Conservation (phyloP, 2,797 vertebrate genomes). For the Argya squamiceps region DNA sequence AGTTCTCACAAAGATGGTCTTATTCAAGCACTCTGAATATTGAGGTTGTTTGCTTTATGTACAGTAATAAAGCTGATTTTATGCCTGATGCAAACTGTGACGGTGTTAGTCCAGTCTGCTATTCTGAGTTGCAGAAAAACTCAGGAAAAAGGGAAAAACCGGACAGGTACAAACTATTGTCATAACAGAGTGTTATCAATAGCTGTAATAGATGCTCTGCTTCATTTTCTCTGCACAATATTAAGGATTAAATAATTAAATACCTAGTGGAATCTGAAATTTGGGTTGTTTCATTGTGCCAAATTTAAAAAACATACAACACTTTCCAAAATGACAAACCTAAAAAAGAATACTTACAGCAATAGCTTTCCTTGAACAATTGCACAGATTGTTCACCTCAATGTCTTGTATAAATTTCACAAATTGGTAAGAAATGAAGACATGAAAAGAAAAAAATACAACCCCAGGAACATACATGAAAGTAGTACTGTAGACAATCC, state of each 20-base stretch:
- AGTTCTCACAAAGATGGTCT: background rate
- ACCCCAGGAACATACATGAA: background rate
- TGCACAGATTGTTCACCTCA: background rate
- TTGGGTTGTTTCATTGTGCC: background rate
- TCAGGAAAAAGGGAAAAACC: background rate
- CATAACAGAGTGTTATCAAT: background rate
- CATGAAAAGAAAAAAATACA: background rate
- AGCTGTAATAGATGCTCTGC: background rate
- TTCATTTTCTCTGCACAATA: background rate
- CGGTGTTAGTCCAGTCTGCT: background rate
- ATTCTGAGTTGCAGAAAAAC: background rate
- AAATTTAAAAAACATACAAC: background rate
- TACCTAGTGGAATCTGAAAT: background rate
- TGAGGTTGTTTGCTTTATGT: background rate
- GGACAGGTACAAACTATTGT: background rate
- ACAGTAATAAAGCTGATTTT: background rate
- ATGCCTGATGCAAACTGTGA: background rate
- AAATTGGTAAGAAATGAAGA: background rate
- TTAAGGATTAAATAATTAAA: background rate
- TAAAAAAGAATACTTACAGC: background rate
- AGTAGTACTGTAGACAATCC: background rate
- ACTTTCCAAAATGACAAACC: background rate
- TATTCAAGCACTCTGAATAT: background rate
- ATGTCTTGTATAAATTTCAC: background rate
- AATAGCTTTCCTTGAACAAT: background rate